These are phyloP conservation scores for Scaptomyza caliginosa DNA, from an alignment of 2,888 invertebrate genomes.

Conservation along the genomic window DNA sequence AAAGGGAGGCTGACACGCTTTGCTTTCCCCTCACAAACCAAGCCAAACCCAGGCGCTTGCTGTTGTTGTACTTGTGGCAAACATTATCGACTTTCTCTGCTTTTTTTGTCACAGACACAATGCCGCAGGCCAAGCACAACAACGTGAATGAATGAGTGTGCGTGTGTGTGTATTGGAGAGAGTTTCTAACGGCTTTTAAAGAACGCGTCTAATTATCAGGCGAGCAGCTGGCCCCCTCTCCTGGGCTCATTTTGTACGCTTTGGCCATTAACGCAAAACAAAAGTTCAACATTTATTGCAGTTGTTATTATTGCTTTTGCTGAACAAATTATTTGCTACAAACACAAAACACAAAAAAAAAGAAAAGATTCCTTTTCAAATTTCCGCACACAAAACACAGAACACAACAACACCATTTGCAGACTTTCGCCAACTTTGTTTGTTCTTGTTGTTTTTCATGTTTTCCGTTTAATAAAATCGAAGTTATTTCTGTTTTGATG, in stretches of 20 bases:
- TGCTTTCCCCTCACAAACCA: not conserved
- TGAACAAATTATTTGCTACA: slow-evolving; percentile 63
- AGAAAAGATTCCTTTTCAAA: slow-evolving; percentile 65
- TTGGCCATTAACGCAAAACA: slow-evolving; percentile 41
- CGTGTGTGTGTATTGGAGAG: slow-evolving; percentile 4
- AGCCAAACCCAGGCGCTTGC: not conserved
- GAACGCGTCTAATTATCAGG: slow-evolving; percentile 66
- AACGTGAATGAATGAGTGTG: not conserved
- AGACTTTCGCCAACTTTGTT: not conserved
- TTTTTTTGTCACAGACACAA: slow-evolving; percentile 29
- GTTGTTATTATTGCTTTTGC: slow-evolving; percentile 62
- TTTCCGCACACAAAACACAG: slow-evolving; percentile 26
- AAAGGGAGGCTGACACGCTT: not conserved
- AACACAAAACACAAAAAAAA: slow-evolving; percentile 3
- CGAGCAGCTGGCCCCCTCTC: slow-evolving; percentile 29
- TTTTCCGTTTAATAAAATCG: slow-evolving; percentile 74
- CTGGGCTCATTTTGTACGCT: slow-evolving; percentile 34
- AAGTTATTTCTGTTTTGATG: slow-evolving; percentile 50
- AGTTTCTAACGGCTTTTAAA: slow-evolving; percentile 47
- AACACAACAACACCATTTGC: not conserved
- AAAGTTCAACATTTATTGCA: slow-evolving; percentile 74
- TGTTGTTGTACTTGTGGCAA: slow-evolving; percentile 56
- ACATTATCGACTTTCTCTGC: slow-evolving; percentile 67
- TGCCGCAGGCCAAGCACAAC: slow-evolving; percentile 21
- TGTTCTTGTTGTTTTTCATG: slow-evolving; percentile 51